phyloP scores from a whole-genome alignment of 2,888 invertebrate species.

The Stomorhina lunata region DNA sequence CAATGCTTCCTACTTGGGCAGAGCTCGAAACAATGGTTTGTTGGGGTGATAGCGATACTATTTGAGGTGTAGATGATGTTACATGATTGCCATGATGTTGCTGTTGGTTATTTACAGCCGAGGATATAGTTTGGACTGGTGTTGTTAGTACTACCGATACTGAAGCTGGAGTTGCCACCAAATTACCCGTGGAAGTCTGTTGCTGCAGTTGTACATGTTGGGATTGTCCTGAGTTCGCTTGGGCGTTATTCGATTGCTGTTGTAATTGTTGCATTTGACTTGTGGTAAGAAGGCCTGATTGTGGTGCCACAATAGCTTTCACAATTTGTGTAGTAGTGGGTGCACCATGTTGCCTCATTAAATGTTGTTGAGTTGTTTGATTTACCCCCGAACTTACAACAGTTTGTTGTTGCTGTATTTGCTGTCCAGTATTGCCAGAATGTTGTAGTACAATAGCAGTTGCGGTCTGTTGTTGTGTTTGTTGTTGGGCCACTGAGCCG shows the following conservation, averaged over 20 bases:
- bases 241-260: conserved; percentile 63
- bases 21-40: conserved; percentile 75
- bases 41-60: conserved; percentile 78
- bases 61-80: conserved; percentile 72
- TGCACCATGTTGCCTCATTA: conserved; percentile 76
- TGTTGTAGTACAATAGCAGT: conserved; percentile 76
- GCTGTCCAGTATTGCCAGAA: conserved; percentile 60
- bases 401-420: conserved; percentile 66
- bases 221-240: conserved; percentile 53
- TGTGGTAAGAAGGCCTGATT: conserved; percentile 75
- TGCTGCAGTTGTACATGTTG: conserved; percentile 71
- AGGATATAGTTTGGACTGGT: conserved; percentile 76
- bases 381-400: conserved; percentile 63
- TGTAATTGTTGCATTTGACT: conserved; percentile 81
- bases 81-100: conserved; percentile 65
- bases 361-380: conserved; percentile 67
- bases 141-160: conserved; percentile 80
- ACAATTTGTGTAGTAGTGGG: conserved; percentile 74
- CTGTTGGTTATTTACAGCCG: conserved; percentile 69
- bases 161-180: conserved; percentile 73
- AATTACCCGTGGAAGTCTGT: conserved; percentile 68
- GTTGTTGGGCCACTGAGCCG: conserved; percentile 55
- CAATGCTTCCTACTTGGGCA: conserved; percentile 75
- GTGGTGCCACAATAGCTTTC: conserved; percentile 78
- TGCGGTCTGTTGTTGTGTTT: conserved; percentile 65